Evolutionary conservation across 2,797 vertebrate species (phyloP).

Genomic region (Oceanodroma leucorhoa): DNA sequence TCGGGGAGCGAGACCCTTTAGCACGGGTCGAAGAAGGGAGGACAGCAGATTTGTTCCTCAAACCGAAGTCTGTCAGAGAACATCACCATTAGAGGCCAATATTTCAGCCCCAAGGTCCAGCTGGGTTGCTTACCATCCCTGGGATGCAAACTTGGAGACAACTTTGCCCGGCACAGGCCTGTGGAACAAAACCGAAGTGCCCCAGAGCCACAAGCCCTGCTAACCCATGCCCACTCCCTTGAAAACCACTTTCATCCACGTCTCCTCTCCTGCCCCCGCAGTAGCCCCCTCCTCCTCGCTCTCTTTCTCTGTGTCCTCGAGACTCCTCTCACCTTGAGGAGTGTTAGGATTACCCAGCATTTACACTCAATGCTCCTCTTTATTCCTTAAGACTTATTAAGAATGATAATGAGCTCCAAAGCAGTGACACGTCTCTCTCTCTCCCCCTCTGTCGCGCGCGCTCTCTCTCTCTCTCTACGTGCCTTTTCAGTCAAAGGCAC

Average conservation of each 20-base stretch:
- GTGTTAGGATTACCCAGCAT: constrained; percentile 98
- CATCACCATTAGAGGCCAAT: not conserved
- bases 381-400: constrained; percentile 99
- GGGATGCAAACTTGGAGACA: constrained; percentile 13
- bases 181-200: accelerated
- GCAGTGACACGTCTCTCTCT: constrained; percentile 87
- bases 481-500: constrained; percentile 87
- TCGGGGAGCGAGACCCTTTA: accelerated
- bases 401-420: constrained; percentile 99
- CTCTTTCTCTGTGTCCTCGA: constrained; percentile 84
- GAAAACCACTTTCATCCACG: not conserved
- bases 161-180: not conserved
- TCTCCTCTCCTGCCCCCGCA: not conserved
- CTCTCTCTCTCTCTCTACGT: constrained; percentile 79
- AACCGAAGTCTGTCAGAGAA: accelerated
- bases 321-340: constrained; percentile 98
- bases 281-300: constrained; percentile 52
- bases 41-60: not conserved
- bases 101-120: not conserved
- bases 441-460: constrained; percentile 78
- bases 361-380: constrained; percentile 95
- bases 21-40: accelerated
- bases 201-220: not conserved
- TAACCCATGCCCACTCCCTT: not conserved
- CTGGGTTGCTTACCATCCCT: not conserved